Evolutionary conservation across 2,888 invertebrate species (phyloP).

Genomic region (Drosophila neutralis): DNA sequence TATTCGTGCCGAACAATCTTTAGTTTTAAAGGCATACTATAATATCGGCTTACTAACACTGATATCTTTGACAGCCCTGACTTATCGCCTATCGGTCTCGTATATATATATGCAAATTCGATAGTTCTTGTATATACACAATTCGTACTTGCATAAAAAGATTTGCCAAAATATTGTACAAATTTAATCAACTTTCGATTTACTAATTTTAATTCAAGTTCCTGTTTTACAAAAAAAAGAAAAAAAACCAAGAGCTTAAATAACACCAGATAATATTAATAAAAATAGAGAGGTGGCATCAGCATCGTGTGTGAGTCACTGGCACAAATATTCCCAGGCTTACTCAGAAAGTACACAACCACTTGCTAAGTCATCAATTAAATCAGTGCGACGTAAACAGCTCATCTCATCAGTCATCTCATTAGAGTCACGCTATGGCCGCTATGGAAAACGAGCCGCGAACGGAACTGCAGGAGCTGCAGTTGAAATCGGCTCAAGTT

Average conservation of each 20-base stretch:
- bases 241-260: slow-evolving; percentile 15
- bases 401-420: neutral
- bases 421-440: slow-evolving; percentile 57
- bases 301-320: slow-evolving; percentile 62
- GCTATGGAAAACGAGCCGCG: slow-evolving; percentile 76
- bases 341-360: slow-evolving; percentile 45
- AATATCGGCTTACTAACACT: neutral
- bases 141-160: slow-evolving; percentile 49
- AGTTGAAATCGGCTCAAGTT: slow-evolving; percentile 78
- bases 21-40: slow-evolving; percentile 9
- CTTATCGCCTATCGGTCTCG: slow-evolving; percentile 26
- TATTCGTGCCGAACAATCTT: neutral
- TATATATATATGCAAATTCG: slow-evolving; percentile 12
- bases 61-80: slow-evolving; percentile 14
- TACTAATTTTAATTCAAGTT: slow-evolving; percentile 24
- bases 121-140: slow-evolving; percentile 55
- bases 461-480: slow-evolving; percentile 80
- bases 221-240: slow-evolving; percentile 18
- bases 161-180: slow-evolving; percentile 49
- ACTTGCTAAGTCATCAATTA: slow-evolving; percentile 57
- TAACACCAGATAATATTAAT: slow-evolving; percentile 1
- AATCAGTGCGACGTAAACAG: slow-evolving; percentile 16
- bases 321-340: slow-evolving; percentile 35
- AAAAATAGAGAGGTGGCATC: slow-evolving; percentile 23
- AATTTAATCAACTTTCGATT: slow-evolving; percentile 19